Evolutionary conservation across 23 tunicate genomes (phyloP).

Genomic region (Ciona savignyi): DNA sequence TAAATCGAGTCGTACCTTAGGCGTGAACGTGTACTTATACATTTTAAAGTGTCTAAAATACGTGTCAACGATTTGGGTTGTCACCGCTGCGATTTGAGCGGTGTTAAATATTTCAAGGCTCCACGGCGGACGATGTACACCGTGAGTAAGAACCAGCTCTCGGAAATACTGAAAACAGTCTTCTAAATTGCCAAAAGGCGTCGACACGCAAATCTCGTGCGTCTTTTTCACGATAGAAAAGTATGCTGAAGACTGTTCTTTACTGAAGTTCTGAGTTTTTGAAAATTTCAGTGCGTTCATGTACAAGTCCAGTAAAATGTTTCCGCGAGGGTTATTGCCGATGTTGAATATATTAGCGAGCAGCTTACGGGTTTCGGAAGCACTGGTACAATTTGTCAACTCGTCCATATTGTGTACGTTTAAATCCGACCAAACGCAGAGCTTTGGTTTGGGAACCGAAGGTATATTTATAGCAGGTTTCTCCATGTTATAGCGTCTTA

Average conservation of each 20-base stretch:
- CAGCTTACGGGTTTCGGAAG: conserved; percentile 41
- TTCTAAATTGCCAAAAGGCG: conserved; percentile 89
- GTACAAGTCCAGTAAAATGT: conserved; percentile 67
- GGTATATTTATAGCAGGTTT: not conserved
- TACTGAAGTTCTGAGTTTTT: conserved; percentile 45
- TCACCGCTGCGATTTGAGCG: conserved; percentile 51
- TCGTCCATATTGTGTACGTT: conserved; percentile 65
- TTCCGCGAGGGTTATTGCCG: conserved; percentile 35
- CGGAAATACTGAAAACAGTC: conserved; percentile 77
- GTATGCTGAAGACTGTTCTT: conserved; percentile 70
- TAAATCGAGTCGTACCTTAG: conserved; percentile 80
- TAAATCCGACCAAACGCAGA: conserved; percentile 86
- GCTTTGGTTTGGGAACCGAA: conserved; percentile 26
- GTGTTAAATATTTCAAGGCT: conserved; percentile 69
- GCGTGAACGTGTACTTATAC: conserved; percentile 93
- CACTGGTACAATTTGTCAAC: conserved; percentile 18
- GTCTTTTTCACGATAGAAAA: conserved; percentile 82
- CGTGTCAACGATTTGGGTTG: conserved; percentile 66
- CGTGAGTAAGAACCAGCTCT: conserved; percentile 72
- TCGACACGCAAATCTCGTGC: conserved; percentile 70
- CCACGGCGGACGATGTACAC: conserved; percentile 96
- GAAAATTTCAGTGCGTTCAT: conserved; percentile 41
- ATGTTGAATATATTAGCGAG: conserved; percentile 33
- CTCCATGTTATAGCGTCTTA: too few species aligned
- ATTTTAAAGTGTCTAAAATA: conserved; percentile 94